phyloP scores from a whole-genome alignment of 30 jellyfish, hydroid and myxozoan genomes.

The Phacellophora camtschatica region DNA sequence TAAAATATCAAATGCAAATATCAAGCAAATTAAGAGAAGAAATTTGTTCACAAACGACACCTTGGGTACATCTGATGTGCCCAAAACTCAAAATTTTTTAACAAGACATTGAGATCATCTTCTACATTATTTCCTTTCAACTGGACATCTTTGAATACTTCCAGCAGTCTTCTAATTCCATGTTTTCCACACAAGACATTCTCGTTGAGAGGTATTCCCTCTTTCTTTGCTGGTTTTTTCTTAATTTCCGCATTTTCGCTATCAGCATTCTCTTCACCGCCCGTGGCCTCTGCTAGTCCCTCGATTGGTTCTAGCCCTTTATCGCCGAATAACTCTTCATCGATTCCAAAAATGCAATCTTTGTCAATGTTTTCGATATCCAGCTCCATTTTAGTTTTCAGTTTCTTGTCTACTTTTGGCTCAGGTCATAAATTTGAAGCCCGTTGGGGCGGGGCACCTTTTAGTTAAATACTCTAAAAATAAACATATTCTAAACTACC shows the following conservation, averaged over 20 bases:
- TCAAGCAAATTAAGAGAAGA: no score
- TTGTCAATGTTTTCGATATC: not conserved
- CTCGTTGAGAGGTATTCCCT: not conserved
- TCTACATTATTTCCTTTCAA: not conserved
- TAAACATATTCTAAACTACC: no score
- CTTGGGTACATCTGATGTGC: slow-evolving; percentile 47
- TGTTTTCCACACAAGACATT: not conserved
- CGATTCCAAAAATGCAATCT: not conserved
- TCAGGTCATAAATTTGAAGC: no score
- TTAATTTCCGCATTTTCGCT: not conserved
- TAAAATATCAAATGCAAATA: no score
- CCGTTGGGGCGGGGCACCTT: no score
- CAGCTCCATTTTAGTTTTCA: not conserved
- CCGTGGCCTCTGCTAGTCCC: not conserved
- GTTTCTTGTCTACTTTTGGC: no score
- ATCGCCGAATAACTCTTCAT: not conserved
- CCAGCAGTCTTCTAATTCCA: not conserved
- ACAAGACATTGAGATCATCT: not conserved
- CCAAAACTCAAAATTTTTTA: slow-evolving; percentile 13
- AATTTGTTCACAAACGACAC: no score
- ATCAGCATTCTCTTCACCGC: no score
- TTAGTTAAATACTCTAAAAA: no score
- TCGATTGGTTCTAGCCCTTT: not conserved
- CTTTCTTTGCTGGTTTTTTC: not conserved
- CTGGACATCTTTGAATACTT: not conserved